Percentiles rank a stretch among this genome's conserved stretches.
These are phyloP conservation scores for Syrrhaptes paradoxus DNA, from an alignment of 2,113 vertebrate species.

Conservation along the genomic window DNA sequence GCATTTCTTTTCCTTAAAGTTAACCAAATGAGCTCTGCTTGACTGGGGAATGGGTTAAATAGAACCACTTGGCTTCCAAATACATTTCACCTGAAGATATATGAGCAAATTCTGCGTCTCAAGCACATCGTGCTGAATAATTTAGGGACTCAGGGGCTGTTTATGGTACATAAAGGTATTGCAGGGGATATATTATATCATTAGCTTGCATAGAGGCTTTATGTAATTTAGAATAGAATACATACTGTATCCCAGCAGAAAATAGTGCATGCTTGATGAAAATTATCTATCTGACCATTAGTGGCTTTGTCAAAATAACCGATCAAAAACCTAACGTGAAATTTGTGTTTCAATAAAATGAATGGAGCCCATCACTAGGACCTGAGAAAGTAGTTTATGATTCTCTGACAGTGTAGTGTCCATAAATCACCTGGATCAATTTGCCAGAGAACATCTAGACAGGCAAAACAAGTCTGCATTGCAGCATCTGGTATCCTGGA, in stretches of 20 bases:
- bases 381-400: neutral
- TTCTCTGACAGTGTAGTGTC: neutral
- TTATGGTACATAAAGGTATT: neutral
- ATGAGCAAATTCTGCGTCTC: neutral
- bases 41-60: neutral
- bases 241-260: neutral
- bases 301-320: neutral
- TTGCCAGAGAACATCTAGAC: neutral
- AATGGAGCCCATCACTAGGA: neutral
- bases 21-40: neutral
- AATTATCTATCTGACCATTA: neutral
- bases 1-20: neutral
- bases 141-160: neutral
- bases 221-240: neutral
- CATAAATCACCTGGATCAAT: neutral
- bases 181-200: neutral
- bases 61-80: neutral
- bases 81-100: neutral
- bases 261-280: neutral
- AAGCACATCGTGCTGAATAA: slow-evolving; percentile 18
- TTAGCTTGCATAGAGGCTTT: neutral
- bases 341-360: neutral
- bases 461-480: neutral
- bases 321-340: neutral
- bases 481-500: neutral